Evolutionary conservation across 2,113 vertebrate genomes (phyloP).

Genomic region (Muntiacus muntjak): DNA sequence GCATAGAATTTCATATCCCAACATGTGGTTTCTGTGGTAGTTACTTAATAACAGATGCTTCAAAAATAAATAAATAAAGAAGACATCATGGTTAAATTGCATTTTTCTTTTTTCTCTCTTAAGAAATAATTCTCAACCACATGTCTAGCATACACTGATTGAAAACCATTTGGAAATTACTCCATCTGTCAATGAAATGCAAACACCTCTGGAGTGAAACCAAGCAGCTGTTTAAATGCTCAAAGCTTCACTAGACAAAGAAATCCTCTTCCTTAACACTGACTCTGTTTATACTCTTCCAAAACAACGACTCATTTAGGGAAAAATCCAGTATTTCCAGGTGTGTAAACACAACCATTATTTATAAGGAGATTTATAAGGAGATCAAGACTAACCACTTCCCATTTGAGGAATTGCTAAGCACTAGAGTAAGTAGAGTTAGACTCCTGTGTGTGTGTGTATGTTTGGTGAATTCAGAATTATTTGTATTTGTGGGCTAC

Average conservation of each 20-base stretch:
- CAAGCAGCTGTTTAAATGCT: slow-evolving; percentile 57
- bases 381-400: slow-evolving; percentile 27
- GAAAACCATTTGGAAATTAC: slow-evolving; percentile 61
- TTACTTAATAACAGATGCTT: slow-evolving; percentile 39
- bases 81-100: neutral
- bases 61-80: slow-evolving; percentile 12
- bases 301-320: slow-evolving; percentile 50
- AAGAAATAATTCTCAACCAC: slow-evolving; percentile 19
- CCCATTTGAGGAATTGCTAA: neutral
- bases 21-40: slow-evolving; percentile 9
- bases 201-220: slow-evolving; percentile 66
- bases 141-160: slow-evolving; percentile 47
- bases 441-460: neutral
- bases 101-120: neutral
- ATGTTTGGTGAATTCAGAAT: neutral
- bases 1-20: neutral
- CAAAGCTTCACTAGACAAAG: slow-evolving; percentile 29
- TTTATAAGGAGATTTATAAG: slow-evolving; percentile 62
- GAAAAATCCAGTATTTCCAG: slow-evolving; percentile 41
- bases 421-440: neutral
- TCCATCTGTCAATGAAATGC: slow-evolving; percentile 60
- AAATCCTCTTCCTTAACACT: slow-evolving; percentile 41
- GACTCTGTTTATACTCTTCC: slow-evolving; percentile 40
- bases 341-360: slow-evolving; percentile 55
- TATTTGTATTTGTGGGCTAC: neutral